Evolutionary conservation across 2,888 invertebrate genomes (phyloP).

Genomic region (Pedicia rivosa): DNA sequence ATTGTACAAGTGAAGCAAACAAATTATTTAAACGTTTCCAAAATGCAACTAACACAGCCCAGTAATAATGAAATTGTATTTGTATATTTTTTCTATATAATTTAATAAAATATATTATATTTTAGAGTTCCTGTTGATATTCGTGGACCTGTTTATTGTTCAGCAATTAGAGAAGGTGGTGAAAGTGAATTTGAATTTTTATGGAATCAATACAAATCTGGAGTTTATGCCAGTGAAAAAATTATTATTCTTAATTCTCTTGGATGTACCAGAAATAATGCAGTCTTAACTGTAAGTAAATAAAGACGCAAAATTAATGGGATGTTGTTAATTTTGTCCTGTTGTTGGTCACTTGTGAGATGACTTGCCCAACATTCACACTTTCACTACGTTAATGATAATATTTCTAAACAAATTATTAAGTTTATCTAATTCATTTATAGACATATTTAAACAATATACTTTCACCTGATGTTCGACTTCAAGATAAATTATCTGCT

Average conservation of each 20-base stretch:
- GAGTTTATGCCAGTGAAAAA: slow-evolving; percentile 52
- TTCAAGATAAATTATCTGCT: slow-evolving; percentile 25
- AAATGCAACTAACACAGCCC: no score
- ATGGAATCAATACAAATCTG: slow-evolving; percentile 40
- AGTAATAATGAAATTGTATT: no score
- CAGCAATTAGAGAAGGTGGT: slow-evolving; percentile 46
- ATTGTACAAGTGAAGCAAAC: slow-evolving; percentile 37
- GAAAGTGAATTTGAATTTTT: slow-evolving; percentile 45
- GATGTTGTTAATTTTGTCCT: slow-evolving; percentile 31
- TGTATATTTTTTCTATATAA: background rate
- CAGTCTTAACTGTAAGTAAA: no score
- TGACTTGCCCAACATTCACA: background rate
- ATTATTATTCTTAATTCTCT: slow-evolving; percentile 45
- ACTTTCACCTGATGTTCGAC: slow-evolving; percentile 25
- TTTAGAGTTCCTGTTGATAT: slow-evolving; percentile 42
- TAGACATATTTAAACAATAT: slow-evolving; percentile 33
- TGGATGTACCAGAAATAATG: slow-evolving; percentile 43
- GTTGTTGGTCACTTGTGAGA: background rate
- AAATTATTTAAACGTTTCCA: slow-evolving; percentile 24
- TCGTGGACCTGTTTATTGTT: slow-evolving; percentile 58
- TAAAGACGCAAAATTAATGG: no score
- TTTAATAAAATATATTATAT: background rate
- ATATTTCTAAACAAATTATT: no score
- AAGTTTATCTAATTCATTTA: no score
- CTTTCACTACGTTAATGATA: no score